These are phyloP conservation scores for Ferrisia virgata DNA, from an alignment of 2,888 invertebrate species.

Conservation along the genomic window DNA sequence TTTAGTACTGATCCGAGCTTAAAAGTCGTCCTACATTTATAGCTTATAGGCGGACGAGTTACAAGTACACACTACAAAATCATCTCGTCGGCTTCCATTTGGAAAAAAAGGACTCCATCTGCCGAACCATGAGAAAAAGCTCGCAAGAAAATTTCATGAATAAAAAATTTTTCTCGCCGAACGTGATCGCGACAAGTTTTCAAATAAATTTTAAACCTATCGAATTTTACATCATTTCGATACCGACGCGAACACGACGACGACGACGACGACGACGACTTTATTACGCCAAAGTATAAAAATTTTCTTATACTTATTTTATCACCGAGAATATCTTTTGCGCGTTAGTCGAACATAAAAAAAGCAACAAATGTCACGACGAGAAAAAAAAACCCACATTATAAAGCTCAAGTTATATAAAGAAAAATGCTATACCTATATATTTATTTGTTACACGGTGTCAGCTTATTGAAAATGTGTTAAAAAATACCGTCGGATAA, in stretches of 20 bases:
- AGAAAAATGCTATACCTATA: background rate
- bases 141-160: background rate
- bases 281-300: background rate
- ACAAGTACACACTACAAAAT: background rate
- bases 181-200: background rate
- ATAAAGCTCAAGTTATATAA: background rate
- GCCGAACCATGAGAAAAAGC: background rate
- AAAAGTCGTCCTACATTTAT: background rate
- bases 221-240: background rate
- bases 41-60: too few relatives aligned
- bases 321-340: background rate
- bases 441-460: background rate
- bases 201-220: background rate
- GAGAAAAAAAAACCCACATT: background rate
- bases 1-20: too few relatives aligned
- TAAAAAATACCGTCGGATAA: background rate
- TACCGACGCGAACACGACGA: too few relatives aligned
- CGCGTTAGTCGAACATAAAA: background rate
- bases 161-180: background rate
- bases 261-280: background rate
- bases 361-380: slow-evolving; percentile 3
- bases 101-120: background rate
- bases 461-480: background rate
- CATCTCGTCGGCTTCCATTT: background rate
- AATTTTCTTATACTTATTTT: background rate